These are phyloP conservation scores for Aricia artaxerxes DNA, from an alignment of 2,888 invertebrate genomes.

Conservation along the genomic window DNA sequence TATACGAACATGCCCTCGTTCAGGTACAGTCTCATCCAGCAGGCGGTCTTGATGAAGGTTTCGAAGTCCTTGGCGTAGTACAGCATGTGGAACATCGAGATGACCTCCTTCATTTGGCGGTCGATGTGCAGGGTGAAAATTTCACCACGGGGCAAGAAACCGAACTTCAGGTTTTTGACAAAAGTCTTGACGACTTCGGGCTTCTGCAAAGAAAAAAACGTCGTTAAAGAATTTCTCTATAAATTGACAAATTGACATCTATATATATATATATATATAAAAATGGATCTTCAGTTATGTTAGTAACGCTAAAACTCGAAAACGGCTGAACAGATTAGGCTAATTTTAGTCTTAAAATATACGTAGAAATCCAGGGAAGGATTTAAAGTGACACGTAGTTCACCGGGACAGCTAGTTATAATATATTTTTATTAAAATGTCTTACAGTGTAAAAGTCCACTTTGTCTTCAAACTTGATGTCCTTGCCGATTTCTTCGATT, in stretches of 20 bases:
- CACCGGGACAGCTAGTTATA: no score
- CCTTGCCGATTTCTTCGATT: slow-evolving; percentile 63
- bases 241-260: no score
- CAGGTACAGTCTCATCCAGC: slow-evolving; percentile 74
- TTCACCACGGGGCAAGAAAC: slow-evolving; percentile 79
- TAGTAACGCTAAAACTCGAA: no score
- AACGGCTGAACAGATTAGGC: no score
- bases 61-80: slow-evolving; percentile 77
- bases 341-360: no score
- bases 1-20: slow-evolving; percentile 82
- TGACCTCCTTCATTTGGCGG: slow-evolving; percentile 74
- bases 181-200: slow-evolving; percentile 80
- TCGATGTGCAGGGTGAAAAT: slow-evolving; percentile 74
- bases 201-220: slow-evolving; percentile 63
- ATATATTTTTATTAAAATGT: no score
- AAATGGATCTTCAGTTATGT: no score
- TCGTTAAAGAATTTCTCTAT: no score
- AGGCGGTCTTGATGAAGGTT: slow-evolving; percentile 73
- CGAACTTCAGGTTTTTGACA: slow-evolving; percentile 73
- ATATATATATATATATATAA: no score
- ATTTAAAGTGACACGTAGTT: no score
- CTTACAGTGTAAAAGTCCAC: slow-evolving; percentile 61
- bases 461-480: slow-evolving; percentile 68
- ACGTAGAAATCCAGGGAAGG: no score
- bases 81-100: slow-evolving; percentile 76